Base-by-base conservation (phyloP, 2,113 vertebrate genomes). In the Epinephelus moara region DNA sequence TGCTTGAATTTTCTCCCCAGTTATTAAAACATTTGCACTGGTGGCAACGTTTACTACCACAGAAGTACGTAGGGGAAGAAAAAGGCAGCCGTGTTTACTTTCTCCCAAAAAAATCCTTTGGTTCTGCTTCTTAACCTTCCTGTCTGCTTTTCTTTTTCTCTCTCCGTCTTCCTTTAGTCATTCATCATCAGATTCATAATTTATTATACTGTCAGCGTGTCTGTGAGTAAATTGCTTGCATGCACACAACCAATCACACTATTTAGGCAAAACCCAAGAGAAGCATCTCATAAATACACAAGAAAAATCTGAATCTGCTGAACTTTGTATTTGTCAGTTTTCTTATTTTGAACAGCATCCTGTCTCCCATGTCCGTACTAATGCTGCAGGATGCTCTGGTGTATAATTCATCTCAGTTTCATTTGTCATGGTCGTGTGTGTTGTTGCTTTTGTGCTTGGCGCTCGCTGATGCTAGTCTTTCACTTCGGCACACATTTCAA, bases 111-210 rank as follows among this genome's bases (percentile, higher is more conserved):
- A 53, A 62, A n/a, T 27, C 11, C 6, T 63, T 61, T 6, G 30
- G 14, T 60, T 77, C 37, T 45, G 52, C 47, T n/a, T 68, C 13
- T 59, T 52, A 25, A 11, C 33, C 4, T 67, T 8, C 7, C 12
- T 27, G 17, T 40, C 30, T 66, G 7, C 73, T n/a, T 79, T 53
- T 85, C 15, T 79, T 69, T 75, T 64, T 76, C 19, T 79, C 66
- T 57, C 47, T 72, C 30, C 4, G 1, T 66, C 67, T 69, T 33
- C 57, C 23, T 79, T 49, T 10, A 25, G 12, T 45, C 72, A 75
- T 85, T 64, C 67, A 76, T 87, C 70, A 77, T 59, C 47, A 49
- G 49, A 37, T 77, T 84, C 45, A 60, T 19, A 64, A 75, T 79
- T 75, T 76, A 59, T 75, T 71, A 30, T 56, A 5, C 53, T 57